Evolutionary conservation across 2,113 vertebrate genomes (phyloP).

Genomic region (Crotalus tigris): DNA sequence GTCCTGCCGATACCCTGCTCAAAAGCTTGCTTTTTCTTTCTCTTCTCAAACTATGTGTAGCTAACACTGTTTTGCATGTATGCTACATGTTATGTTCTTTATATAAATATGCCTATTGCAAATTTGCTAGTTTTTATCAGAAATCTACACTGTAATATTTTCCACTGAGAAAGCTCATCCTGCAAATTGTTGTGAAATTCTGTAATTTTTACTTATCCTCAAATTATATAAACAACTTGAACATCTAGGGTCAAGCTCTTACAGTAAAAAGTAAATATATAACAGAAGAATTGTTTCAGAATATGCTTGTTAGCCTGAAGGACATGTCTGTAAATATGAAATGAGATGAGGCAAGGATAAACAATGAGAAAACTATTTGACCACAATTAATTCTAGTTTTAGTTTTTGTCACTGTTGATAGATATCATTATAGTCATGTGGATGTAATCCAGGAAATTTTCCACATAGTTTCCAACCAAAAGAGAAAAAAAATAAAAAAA

Average conservation of each 20-base stretch:
- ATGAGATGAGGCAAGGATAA: rapidly evolving
- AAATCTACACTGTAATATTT: not conserved
- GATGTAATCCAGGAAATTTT: slow-evolving; percentile 55
- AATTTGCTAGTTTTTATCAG: not conserved
- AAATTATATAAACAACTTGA: not conserved
- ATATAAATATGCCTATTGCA: not conserved
- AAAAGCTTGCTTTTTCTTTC: not conserved
- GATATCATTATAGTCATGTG: slow-evolving; percentile 56
- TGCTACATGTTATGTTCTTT: not conserved
- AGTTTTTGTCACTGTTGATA: slow-evolving; percentile 40
- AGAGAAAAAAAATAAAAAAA: not conserved
- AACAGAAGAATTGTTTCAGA: rapidly evolving
- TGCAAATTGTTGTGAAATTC: not conserved
- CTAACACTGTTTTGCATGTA: not conserved
- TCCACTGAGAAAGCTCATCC: not conserved
- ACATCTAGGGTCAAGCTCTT: too few relatives aligned
- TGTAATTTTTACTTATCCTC: not conserved
- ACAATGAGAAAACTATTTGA: slow-evolving; percentile 9
- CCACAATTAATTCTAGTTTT: not conserved
- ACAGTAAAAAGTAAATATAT: rapidly evolving
- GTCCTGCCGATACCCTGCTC: not conserved
- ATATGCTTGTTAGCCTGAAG: not conserved
- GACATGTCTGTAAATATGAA: not conserved
- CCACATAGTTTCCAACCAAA: slow-evolving; percentile 55
- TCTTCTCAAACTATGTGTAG: not conserved